A percentile compares a stretch with the other conserved stretches of the same genome.
These are phyloP conservation scores for Gymnosoma rotundatum DNA, from an alignment of 2,888 invertebrate species.

Conservation along the genomic window DNA sequence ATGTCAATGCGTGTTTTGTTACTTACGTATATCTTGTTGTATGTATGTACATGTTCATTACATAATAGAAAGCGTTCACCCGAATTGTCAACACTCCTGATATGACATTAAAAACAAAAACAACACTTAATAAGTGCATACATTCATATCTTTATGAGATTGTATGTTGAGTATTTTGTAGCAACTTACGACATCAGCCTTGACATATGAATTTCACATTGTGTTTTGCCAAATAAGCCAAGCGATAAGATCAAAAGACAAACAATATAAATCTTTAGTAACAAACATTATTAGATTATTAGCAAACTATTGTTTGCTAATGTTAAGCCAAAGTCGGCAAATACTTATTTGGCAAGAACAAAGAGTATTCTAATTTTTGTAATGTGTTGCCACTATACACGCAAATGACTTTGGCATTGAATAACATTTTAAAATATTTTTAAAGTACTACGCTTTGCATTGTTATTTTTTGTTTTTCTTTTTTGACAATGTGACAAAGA, in stretches of 20 bases:
- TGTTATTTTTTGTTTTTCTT: background rate
- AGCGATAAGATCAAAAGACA: slow-evolving; percentile 27
- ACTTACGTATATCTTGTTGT: background rate
- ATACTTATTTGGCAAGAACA: slow-evolving; percentile 36
- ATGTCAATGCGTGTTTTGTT: background rate
- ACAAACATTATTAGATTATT: slow-evolving; percentile 38
- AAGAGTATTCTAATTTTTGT: background rate
- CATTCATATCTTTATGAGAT: background rate
- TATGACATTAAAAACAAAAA: slow-evolving; percentile 29
- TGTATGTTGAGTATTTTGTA: slow-evolving; percentile 5
- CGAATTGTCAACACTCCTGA: slow-evolving; percentile 48
- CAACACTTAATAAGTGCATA: background rate
- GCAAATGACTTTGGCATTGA: background rate
- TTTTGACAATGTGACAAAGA: background rate
- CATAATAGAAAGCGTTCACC: slow-evolving; percentile 54
- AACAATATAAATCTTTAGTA: slow-evolving; percentile 36
- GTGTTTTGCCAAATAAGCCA: slow-evolving; percentile 28
- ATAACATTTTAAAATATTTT: background rate
- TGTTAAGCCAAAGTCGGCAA: slow-evolving; percentile 14
- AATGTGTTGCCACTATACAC: background rate
- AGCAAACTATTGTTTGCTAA: slow-evolving; percentile 24
- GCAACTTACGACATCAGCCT: slow-evolving; percentile 35
- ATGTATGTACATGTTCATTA: background rate
- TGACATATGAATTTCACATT: slow-evolving; percentile 37
- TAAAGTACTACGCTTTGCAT: background rate